Evolutionary conservation across 2,888 invertebrate genomes (phyloP), one percentile per base, ranked within the genome.

Genomic region (Leptogaster cylindrica): DNA sequence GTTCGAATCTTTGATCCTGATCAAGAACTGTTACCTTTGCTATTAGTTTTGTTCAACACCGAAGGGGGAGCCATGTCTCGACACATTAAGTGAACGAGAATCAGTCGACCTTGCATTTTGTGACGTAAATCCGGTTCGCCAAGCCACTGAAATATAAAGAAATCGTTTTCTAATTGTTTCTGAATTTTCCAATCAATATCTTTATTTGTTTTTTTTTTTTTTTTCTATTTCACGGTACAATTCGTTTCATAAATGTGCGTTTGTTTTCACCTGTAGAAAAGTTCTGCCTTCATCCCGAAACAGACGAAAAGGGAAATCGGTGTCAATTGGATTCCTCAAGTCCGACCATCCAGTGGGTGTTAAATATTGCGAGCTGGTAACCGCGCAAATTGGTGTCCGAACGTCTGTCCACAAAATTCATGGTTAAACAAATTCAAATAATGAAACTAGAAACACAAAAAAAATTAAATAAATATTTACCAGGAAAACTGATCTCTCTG

Each of bases 251-350:
- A n/a, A n/a, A n/a, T n/a, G n/a, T n/a, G n/a, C n/a, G n/a, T n/a
- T n/a, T n/a, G n/a, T n/a, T n/a, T n/a, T n/a, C n/a, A 92, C 92
- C 85, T 91, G 90, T 68, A 92, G 80, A 81, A 91, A 93, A 39
- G 91, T 91, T 74, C 89, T 84, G 44, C 91, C 91, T 79, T 92
- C 90, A 80, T 93, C 92, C 50, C 90, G 85, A 75, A 90, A 91
- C 70, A 93, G 83, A 73, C 89, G 86, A 73, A 93, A 92, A n/a
- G 91, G 91, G 70, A 90, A 89, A 75, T 91, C 91, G 0, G 88
- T 85, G 74, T 90, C 89, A 1, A 89, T 82, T 8, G 90, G 87
- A 80, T 91, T 92, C 71, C 91, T 85, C 58, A 93, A 82, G 75
- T 93, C 92, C 52, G 89, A 83, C 87, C 93, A 93, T 61, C 93